phyloP scores from a whole-genome alignment of 1,140 invertebrate genomes.

The Bombus consobrinus region DNA sequence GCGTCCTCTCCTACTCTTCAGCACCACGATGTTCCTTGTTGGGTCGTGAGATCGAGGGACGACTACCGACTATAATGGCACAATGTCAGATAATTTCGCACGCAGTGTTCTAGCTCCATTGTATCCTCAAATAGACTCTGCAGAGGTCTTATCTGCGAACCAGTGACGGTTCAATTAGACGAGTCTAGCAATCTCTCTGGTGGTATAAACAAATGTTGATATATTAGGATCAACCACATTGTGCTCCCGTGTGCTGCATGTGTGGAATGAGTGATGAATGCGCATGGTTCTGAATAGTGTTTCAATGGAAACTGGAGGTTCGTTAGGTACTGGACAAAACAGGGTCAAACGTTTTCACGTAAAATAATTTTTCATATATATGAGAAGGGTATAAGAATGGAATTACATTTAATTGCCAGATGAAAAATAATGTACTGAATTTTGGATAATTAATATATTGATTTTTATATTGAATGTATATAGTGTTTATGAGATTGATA shows the following conservation, averaged over 20 bases:
- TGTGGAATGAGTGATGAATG: neutral
- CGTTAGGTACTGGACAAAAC: neutral
- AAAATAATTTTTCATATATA: neutral
- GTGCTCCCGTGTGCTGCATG: neutral
- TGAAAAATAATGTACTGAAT: neutral
- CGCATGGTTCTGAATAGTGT: too few relatives aligned
- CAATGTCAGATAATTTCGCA: slow-evolving; percentile 62
- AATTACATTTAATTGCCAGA: neutral
- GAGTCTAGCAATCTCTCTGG: slow-evolving; percentile 5
- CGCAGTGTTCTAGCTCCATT: slow-evolving; percentile 41
- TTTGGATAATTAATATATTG: neutral
- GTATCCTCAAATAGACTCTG: slow-evolving; percentile 38
- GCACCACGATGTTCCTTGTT: slow-evolving; percentile 4
- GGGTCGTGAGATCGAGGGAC: slow-evolving; percentile 41
- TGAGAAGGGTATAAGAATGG: neutral
- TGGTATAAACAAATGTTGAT: slow-evolving; percentile 40
- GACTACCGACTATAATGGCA: slow-evolving; percentile 43
- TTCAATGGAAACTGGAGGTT: neutral
- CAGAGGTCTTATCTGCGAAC: slow-evolving; percentile 40
- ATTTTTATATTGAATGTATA: neutral
- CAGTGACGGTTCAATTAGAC: slow-evolving; percentile 54
- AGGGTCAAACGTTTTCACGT: neutral
- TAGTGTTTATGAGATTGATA: too few relatives aligned
- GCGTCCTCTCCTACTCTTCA: slow-evolving; percentile 13
- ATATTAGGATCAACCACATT: neutral